Evolutionary conservation across 2,113 vertebrate genomes (phyloP), one percentile per base, ranked within the genome.

Genomic region (Oreochromis aureus): DNA sequence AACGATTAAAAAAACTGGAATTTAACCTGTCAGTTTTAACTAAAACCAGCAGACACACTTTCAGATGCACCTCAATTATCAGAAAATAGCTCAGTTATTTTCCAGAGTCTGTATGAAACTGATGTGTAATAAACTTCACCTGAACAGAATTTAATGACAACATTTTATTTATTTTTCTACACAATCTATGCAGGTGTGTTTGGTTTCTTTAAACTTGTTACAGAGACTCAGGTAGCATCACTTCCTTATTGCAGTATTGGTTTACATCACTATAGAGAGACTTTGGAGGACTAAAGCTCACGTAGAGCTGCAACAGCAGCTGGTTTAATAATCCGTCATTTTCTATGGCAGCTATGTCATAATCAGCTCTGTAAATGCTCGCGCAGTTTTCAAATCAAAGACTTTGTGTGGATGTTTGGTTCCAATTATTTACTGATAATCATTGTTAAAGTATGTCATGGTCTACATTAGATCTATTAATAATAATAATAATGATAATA

Each of bases 61-160:
- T 66, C 34, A 39, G 61, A 39, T 66, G 18, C 32, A n/a, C 10
- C 34, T 66, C 32, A 66, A 36, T 39, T 5, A 66, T 66, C 34
- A 34, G 59, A 63, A 63, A 34, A 34, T 19, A 0, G 30, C 34
- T 0, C 34, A 13, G 61, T 0, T 39, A 66, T 0, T 39, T 39
- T 39, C 18, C 34, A n/a, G 32, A 66, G 34, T n/a, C 34, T 22
- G 19, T 66, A 6, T 39, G 4, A 39, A 66, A 63, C 3, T 4
- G 10, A 39, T 39, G 13, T 46, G 12, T 46, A 39, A 61, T 19
- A 61, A 10, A 66, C 61, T 5, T 66, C 18, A 1, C 6, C 32
- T 39, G 61, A 39, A 36, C 59, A 63, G 30, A 19, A 36, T 63
- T 63, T 63, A 0, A 63, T 34, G 30, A 61, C 8, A 18, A 6